A percentile compares a stretch with the other conserved stretches of the same genome.
Evolutionary conservation across 2,888 invertebrate species (phyloP).

Genomic region (Andricus curvator): DNA sequence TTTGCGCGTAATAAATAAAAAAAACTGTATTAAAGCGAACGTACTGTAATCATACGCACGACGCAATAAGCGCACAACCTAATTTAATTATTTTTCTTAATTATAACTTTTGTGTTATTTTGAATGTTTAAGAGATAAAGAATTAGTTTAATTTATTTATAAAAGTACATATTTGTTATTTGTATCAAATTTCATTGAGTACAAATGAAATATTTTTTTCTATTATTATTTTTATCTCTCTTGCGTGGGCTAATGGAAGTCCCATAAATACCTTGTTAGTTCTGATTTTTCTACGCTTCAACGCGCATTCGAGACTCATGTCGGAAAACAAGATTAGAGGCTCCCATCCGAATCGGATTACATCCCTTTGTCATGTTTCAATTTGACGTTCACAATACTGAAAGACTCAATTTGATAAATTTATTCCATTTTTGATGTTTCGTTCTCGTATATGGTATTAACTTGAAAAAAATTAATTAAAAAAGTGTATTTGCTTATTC

Average conservation of each 20-base stretch:
- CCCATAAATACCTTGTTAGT: conserved; percentile 33
- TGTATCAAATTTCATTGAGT: neutral
- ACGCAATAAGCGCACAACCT: neutral
- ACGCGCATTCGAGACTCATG: conserved; percentile 25
- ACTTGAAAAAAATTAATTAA: no score
- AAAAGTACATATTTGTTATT: neutral
- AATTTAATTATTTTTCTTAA: neutral
- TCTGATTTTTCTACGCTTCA: conserved; percentile 30
- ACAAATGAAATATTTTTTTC: neutral
- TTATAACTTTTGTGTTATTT: no score
- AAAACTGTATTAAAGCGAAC: neutral
- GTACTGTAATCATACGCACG: neutral
- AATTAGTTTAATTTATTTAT: no score
- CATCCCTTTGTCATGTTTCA: conserved; percentile 38
- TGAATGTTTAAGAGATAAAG: no score
- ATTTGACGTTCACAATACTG: conserved; percentile 8
- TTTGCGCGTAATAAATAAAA: conserved; percentile 17
- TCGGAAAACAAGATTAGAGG: conserved; percentile 36
- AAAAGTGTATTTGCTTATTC: no score
- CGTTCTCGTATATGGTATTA: no score
- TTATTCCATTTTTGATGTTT: neutral
- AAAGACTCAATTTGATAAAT: conserved; percentile 12
- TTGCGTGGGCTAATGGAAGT: conserved; percentile 15
- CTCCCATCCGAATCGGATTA: conserved; percentile 36
- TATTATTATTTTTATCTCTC: neutral